These are phyloP conservation scores for Eleginops maclovinus DNA, from an alignment of 2,113 vertebrate genomes.

Conservation along the genomic window DNA sequence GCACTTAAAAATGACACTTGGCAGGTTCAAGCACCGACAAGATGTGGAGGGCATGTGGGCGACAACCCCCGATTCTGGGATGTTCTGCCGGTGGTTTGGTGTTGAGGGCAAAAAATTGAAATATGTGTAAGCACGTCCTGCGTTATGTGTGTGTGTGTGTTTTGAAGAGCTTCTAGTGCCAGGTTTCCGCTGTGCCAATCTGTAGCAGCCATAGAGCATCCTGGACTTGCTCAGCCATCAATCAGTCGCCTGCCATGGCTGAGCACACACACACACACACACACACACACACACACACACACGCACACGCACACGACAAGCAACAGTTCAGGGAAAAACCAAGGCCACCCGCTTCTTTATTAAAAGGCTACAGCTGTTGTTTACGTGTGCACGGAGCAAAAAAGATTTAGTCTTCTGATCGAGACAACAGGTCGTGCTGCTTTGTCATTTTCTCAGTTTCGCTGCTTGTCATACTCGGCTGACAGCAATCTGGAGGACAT, in stretches of 20 bases:
- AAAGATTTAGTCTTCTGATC: slow-evolving; percentile 31
- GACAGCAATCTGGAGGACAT: slow-evolving; percentile 55
- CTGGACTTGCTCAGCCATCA: slow-evolving; percentile 72
- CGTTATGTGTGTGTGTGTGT: slow-evolving; percentile 27
- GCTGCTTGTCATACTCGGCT: slow-evolving; percentile 48
- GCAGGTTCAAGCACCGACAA: slow-evolving; percentile 54
- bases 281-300: slow-evolving; percentile 10
- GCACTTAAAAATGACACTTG: slow-evolving; percentile 57
- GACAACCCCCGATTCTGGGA: slow-evolving; percentile 59
- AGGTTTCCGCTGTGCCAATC: slow-evolving; percentile 76
- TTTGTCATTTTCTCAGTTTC: slow-evolving; percentile 49
- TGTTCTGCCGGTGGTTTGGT: slow-evolving; percentile 51
- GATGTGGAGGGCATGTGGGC: slow-evolving; percentile 66
- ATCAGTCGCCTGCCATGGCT: slow-evolving; percentile 70
- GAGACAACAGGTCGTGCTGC: slow-evolving; percentile 59
- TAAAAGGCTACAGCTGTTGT: slow-evolving; percentile 74
- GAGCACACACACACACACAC: slow-evolving; percentile 50
- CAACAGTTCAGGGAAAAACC: slow-evolving; percentile 47
- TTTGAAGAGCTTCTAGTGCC: slow-evolving; percentile 44
- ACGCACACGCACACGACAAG: slow-evolving; percentile 37
- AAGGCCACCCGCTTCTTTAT: slow-evolving; percentile 64
- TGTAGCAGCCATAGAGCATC: slow-evolving; percentile 74
- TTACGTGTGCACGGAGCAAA: slow-evolving; percentile 20
- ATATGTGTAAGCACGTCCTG: slow-evolving; percentile 30
- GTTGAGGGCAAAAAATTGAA: slow-evolving; percentile 15